phyloP scores from a whole-genome alignment of 2,888 invertebrate genomes.

The Autographa gamma region DNA sequence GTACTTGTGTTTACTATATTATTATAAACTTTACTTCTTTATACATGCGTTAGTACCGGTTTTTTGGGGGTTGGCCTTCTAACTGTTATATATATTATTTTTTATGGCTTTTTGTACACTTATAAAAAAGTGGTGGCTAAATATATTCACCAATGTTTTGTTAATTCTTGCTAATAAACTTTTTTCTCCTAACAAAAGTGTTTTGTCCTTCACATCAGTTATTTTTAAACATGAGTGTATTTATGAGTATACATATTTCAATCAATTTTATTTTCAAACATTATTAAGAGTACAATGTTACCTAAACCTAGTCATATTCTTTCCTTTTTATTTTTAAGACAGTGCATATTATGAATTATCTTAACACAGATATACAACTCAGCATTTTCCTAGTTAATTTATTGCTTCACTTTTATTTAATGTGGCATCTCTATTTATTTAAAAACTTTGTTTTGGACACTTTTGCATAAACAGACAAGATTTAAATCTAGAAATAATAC shows the following conservation, averaged over 20 bases:
- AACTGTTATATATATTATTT: too few relatives aligned
- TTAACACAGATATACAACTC: background rate
- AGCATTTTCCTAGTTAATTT: background rate
- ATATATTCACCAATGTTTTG: background rate
- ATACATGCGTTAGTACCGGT: background rate
- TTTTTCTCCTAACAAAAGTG: background rate
- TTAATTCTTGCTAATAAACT: background rate
- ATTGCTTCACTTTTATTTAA: background rate
- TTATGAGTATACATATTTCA: background rate
- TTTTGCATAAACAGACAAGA: background rate
- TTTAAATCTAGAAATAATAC: background rate
- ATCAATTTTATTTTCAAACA: background rate
- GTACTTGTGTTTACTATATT: constrained; percentile 2
- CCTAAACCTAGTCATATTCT: background rate
- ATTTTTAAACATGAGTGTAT: background rate
- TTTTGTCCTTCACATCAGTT: background rate
- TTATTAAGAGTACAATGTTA: background rate
- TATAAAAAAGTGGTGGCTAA: too few relatives aligned
- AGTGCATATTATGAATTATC: background rate
- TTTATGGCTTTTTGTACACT: too few relatives aligned
- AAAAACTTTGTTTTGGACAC: background rate
- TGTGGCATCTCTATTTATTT: background rate
- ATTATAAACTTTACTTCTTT: background rate
- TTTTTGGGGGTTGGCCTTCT: too few relatives aligned
- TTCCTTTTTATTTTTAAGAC: too few relatives aligned